Evolutionary conservation across 2,888 invertebrate genomes (phyloP).

Genomic region (Muscina levida): DNA sequence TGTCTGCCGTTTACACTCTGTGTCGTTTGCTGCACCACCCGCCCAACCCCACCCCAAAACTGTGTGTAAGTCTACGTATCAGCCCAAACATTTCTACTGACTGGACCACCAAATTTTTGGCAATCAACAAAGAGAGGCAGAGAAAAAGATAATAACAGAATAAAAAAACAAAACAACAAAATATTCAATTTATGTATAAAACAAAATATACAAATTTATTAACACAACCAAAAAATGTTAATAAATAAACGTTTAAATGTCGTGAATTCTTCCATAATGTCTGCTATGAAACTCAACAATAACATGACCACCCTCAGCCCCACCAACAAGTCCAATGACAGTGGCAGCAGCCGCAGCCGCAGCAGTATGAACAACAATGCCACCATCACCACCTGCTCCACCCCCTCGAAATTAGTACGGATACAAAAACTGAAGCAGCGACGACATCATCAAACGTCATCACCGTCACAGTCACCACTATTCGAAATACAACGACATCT

Average conservation of each 20-base stretch:
- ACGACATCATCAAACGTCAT: slow-evolving; percentile 30
- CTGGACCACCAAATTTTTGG: no score
- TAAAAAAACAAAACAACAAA: slow-evolving; percentile 1
- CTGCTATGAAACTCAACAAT: slow-evolving; percentile 15
- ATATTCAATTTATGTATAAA: slow-evolving; percentile 25
- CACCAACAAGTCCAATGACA: neutral
- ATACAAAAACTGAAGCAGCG: slow-evolving; percentile 54
- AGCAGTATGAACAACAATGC: slow-evolving; percentile 42
- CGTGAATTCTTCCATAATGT: slow-evolving; percentile 49
- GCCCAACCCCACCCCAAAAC: no score
- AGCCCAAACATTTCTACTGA: slow-evolving; percentile 27
- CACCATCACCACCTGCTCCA: slow-evolving; percentile 16
- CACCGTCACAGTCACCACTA: slow-evolving; percentile 32
- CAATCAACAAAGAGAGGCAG: slow-evolving; percentile 20
- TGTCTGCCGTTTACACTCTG: neutral
- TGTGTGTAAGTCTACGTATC: no score
- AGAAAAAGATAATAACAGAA: slow-evolving; percentile 15
- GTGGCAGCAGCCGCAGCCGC: slow-evolving; percentile 6
- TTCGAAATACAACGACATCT: slow-evolving; percentile 66
- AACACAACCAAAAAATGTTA: slow-evolving; percentile 41
- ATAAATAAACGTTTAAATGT: slow-evolving; percentile 53
- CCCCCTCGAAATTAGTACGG: slow-evolving; percentile 36
- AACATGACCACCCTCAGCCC: slow-evolving; percentile 7
- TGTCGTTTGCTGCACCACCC: neutral
- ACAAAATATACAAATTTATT: slow-evolving; percentile 11